Evolutionary conservation across 1,140 invertebrate species (phyloP).

Genomic region (Eumeta japonica): DNA sequence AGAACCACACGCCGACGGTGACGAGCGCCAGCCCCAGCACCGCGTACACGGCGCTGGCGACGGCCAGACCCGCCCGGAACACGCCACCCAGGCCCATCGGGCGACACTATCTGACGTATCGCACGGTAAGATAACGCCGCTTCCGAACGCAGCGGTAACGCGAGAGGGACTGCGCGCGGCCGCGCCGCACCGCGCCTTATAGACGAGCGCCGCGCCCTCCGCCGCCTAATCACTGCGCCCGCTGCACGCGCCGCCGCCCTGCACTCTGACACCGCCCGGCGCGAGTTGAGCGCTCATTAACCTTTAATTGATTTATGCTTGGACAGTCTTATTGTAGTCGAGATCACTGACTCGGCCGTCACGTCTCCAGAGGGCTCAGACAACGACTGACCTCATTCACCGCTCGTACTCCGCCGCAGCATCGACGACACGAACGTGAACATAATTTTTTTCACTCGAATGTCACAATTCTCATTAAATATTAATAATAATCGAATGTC

Average conservation of each 20-base stretch:
- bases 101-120: constrained; percentile 6
- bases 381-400: too few species aligned
- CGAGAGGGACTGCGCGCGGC: constrained; percentile 34
- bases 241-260: too few species aligned
- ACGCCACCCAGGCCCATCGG: constrained; percentile 40
- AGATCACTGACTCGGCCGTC: too few species aligned
- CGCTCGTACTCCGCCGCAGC: too few species aligned
- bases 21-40: constrained; percentile 42
- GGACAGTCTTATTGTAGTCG: too few species aligned
- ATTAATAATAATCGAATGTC: constrained; percentile 1
- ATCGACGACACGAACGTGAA: too few species aligned
- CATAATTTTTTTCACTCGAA: not conserved
- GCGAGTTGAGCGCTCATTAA: too few species aligned
- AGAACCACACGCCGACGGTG: constrained; percentile 48
- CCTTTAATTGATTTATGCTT: too few species aligned
- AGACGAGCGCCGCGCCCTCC: constrained; percentile 21
- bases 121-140: constrained; percentile 2
- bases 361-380: too few species aligned
- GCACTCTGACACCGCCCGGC: too few species aligned
- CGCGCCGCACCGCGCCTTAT: constrained; percentile 34
- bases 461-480: constrained; percentile 1
- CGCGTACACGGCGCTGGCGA: constrained; percentile 44
- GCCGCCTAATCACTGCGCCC: constrained; percentile 3
- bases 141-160: constrained; percentile 22
- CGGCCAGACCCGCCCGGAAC: constrained; percentile 36